phyloP scores from a whole-genome alignment of 53 echinoderm and acorn worm genomes.

The Zoroaster sp. region DNA sequence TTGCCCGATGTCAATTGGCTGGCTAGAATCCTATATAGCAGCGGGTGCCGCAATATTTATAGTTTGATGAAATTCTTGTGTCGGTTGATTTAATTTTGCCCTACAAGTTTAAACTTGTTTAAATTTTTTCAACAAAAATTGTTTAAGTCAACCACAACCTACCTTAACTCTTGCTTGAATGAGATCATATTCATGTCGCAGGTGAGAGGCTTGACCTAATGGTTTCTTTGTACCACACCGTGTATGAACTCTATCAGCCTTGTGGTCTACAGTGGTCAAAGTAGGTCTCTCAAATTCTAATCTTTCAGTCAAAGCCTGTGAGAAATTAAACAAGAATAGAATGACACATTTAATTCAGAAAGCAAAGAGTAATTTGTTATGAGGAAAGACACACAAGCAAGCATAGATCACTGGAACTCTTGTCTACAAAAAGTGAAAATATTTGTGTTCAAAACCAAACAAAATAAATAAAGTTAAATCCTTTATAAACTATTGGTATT shows the following conservation, averaged over 20 bases:
- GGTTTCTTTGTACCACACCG: slow-evolving; percentile 34
- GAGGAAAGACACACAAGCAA: background rate
- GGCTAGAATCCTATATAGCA: too few species aligned
- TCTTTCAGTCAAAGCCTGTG: slow-evolving; percentile 26
- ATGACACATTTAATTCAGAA: background rate
- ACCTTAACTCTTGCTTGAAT: slow-evolving; percentile 61
- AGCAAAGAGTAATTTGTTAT: background rate
- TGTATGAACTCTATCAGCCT: slow-evolving; percentile 35
- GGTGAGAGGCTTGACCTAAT: slow-evolving; percentile 8
- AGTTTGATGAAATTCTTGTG: too few species aligned
- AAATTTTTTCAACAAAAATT: too few species aligned
- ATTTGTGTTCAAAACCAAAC: too few species aligned
- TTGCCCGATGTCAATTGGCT: too few species aligned
- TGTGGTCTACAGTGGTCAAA: slow-evolving; percentile 10
- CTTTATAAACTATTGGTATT: too few species aligned
- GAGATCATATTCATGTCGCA: slow-evolving; percentile 42
- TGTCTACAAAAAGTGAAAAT: too few species aligned
- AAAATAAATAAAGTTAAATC: too few species aligned
- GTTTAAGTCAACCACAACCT: background rate
- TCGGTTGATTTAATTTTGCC: too few species aligned
- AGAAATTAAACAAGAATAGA: background rate
- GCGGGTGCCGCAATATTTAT: too few species aligned
- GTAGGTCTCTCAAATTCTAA: slow-evolving; percentile 18
- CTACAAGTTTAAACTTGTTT: too few species aligned
- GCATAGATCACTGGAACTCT: too few species aligned